Conservation (phyloP, 2,797 vertebrate species). For the Taenioides sp. region DNA sequence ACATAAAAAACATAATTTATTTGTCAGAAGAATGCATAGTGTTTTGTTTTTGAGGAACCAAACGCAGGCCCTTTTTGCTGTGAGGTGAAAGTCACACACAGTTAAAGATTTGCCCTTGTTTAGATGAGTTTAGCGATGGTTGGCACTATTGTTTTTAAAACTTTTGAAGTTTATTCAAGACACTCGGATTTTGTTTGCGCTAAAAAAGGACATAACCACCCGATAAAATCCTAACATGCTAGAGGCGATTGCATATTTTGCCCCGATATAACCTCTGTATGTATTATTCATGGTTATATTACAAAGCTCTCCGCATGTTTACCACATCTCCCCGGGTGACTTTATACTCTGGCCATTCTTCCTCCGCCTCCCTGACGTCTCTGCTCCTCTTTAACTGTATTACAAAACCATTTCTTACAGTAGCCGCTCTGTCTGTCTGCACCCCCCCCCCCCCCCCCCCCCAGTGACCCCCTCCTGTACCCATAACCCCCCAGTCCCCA, state of each 20-base stretch:
- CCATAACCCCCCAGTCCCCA: slow-evolving; percentile 19
- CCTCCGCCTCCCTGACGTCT: slow-evolving; percentile 38
- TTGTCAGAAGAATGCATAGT: too few species aligned
- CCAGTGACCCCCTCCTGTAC: slow-evolving; percentile 5
- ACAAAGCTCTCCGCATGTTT: slow-evolving; percentile 27
- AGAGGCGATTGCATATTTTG: not conserved
- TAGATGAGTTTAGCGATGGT: not conserved
- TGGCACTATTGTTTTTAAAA: not conserved
- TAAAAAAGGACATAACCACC: not conserved
- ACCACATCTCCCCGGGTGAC: slow-evolving; percentile 10
- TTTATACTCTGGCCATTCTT: slow-evolving; percentile 19
- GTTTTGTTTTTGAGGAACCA: not conserved
- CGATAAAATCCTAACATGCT: not conserved
- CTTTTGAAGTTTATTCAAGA: not conserved
- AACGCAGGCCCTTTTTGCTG: not conserved
- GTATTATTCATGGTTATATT: not conserved
- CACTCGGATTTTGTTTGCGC: not conserved
- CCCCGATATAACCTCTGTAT: not conserved
- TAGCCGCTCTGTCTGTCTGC: slow-evolving; percentile 70
- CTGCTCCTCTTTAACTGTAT: slow-evolving; percentile 61
- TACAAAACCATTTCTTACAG: slow-evolving; percentile 70
- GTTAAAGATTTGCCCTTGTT: not conserved
- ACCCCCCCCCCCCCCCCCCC: slow-evolving; percentile 21
- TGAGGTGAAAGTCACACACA: not conserved
- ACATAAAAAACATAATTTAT: too few species aligned